These are phyloP conservation scores for Mandrillus leucophaeus DNA, from an alignment of 2,113 vertebrate genomes.

Conservation along the genomic window DNA sequence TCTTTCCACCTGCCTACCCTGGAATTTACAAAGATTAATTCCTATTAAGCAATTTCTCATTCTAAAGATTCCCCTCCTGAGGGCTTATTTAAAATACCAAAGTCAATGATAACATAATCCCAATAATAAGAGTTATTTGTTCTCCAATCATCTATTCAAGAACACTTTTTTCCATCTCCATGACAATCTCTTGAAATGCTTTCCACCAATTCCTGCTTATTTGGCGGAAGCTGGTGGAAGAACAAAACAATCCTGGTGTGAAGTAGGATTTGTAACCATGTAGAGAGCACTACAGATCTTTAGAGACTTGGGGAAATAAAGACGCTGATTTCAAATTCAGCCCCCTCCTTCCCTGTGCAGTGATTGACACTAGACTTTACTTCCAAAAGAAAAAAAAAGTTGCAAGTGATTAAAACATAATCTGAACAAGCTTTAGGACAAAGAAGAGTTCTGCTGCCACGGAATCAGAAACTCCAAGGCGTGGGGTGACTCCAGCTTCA, in stretches of 20 bases:
- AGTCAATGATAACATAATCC: background rate
- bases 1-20: background rate
- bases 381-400: background rate
- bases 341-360: background rate
- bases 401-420: fast-evolving
- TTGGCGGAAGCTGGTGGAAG: background rate
- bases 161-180: background rate
- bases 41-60: background rate
- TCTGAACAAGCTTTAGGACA: no score
- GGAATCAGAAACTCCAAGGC: no score
- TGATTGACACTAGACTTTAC: no score
- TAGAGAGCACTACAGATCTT: background rate
- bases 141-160: background rate
- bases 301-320: background rate
- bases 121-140: background rate
- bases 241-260: background rate
- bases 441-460: fast-evolving
- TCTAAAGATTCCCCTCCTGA: background rate
- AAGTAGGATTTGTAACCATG: background rate
- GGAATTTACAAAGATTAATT: background rate
- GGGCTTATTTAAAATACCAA: background rate
- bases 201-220: no score
- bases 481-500: no score
- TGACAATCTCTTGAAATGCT: background rate
- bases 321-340: background rate